These are phyloP conservation scores for Hybos culiciformis DNA, from an alignment of 2,888 invertebrate species.

Conservation along the genomic window DNA sequence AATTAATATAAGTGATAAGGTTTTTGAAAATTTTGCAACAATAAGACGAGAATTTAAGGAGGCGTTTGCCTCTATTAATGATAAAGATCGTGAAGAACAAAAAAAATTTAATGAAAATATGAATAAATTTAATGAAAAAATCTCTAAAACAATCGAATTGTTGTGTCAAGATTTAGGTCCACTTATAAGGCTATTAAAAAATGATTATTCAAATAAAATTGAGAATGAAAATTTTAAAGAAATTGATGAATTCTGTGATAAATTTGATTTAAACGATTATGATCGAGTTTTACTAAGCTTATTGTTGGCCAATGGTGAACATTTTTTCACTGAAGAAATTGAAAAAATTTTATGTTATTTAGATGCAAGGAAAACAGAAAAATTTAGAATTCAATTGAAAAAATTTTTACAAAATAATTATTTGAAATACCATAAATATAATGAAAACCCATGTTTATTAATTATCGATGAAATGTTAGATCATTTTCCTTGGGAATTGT, in stretches of 20 bases:
- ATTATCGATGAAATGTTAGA: slow-evolving; percentile 12
- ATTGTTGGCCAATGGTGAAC: not conserved
- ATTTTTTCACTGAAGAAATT: not conserved
- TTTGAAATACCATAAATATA: not conserved
- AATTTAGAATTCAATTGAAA: not conserved
- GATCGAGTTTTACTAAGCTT: not conserved
- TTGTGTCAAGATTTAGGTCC: slow-evolving; percentile 6
- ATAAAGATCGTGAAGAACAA: not conserved
- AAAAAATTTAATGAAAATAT: not conserved
- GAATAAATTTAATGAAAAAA: not conserved
- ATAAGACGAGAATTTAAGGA: not conserved
- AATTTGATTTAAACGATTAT: not conserved
- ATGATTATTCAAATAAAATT: not conserved
- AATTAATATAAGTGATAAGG: not conserved
- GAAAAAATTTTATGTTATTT: not conserved
- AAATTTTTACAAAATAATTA: not conserved
- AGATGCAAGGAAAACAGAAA: not conserved
- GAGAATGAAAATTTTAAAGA: not conserved
- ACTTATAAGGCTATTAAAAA: slow-evolving; percentile 5
- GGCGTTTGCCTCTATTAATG: not conserved
- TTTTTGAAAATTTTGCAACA: not conserved
- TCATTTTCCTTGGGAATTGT: slow-evolving; percentile 12
- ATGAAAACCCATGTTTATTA: slow-evolving; percentile 5
- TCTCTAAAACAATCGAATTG: not conserved
- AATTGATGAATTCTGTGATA: slow-evolving; percentile 2